Base-by-base conservation (phyloP, 1,140 invertebrate species). In the Diprion similis region DNA sequence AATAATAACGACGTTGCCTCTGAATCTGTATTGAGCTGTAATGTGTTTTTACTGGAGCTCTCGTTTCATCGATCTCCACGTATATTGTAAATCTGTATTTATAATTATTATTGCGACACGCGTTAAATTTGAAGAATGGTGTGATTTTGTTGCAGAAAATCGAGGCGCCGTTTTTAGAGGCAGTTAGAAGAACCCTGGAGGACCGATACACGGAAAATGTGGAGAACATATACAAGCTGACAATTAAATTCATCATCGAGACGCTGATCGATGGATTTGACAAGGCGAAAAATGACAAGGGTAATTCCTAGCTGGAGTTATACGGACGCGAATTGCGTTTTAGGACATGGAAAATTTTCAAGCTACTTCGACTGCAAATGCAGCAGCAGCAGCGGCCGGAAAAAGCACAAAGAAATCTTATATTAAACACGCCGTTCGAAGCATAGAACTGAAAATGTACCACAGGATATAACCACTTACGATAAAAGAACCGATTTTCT, bases 201-300 rank as follows among this genome's bases (percentile, higher is more conserved):
- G 95, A 98, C 79, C 90, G 96, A 46, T 97, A 95, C 87, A 96
- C 95, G 11, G 95, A 96, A 69, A 97, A 97, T 87, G 95, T 97
- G 75, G 95, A 97, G 82, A 93, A 91, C 76, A 96, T 97, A 78
- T 97, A 97, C 89, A 95, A 95, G 88, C 92, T 96, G 77, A 96
- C 95, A 72, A 97, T 98, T 81, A 95, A 96, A 82, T 96, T 97
- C 81, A 95, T 98, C 77, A 92, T 98, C 81, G 92, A 96, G 82
- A 96, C 95, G 1, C 88, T 98, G 69, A 90, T 96, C 59, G 92
- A 94, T 75, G 95, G 95, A 46, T 97, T 91, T 86, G 92, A 95
- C 78, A 91, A 92, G 73, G 88, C 85, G 15, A 72, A 80, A 66
- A 73, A 48, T 10, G 73, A 75, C 67, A 76, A 65, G 70, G 70